phyloP scores from a whole-genome alignment of 2,113 vertebrate species.

The Bos indicus region DNA sequence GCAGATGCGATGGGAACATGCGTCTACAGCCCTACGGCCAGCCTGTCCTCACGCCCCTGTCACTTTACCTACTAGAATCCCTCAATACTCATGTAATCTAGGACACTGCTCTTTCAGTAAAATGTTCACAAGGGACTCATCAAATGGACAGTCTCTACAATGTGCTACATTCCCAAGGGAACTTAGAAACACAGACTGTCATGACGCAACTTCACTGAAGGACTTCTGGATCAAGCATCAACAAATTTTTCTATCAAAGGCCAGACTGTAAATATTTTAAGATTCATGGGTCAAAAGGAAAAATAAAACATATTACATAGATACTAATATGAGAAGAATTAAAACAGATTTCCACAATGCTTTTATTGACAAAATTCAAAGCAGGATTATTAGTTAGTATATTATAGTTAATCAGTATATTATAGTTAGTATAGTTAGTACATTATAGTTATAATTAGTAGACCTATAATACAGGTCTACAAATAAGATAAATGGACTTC shows the following conservation, averaged over 20 bases:
- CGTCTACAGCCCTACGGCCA: background rate
- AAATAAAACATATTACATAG: background rate
- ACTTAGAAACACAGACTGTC: background rate
- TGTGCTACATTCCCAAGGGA: background rate
- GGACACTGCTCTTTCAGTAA: background rate
- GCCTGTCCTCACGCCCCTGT: fast-evolving
- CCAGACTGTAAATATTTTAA: background rate
- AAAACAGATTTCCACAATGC: background rate
- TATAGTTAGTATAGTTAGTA: background rate
- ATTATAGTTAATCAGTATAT: background rate
- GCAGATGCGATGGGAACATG: background rate
- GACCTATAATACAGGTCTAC: background rate
- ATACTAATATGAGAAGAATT: background rate
- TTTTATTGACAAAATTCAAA: constrained; percentile 25
- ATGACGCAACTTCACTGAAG: background rate
- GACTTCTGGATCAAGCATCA: background rate
- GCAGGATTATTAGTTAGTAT: background rate
- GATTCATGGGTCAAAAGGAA: background rate
- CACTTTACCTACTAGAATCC: background rate
- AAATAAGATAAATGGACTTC: background rate
- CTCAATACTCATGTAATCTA: background rate
- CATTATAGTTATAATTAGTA: background rate
- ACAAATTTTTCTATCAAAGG: background rate
- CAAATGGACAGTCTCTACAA: background rate
- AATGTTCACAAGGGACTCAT: background rate